Evolutionary conservation across 1,140 invertebrate species (phyloP).

Genomic region (Plectus sambesii): DNA sequence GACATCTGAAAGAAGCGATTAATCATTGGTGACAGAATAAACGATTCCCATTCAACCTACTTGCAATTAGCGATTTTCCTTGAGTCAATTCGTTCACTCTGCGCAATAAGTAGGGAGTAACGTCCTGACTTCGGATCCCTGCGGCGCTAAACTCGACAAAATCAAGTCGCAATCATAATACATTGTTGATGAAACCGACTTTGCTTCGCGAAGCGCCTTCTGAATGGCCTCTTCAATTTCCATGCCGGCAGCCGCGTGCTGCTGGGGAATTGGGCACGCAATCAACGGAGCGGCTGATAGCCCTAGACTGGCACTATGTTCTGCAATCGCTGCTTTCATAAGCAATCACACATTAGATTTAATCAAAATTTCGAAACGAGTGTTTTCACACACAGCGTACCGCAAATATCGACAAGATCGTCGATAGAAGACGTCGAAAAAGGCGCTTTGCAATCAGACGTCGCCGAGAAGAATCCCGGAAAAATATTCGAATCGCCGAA

Average conservation of each 20-base stretch:
- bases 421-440: slow-evolving; percentile 54
- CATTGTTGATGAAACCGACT: slow-evolving; percentile 29
- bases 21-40: not conserved
- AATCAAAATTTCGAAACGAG: slow-evolving; percentile 14
- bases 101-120: slow-evolving; percentile 78
- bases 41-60: slow-evolving; percentile 48
- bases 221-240: slow-evolving; percentile 59
- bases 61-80: slow-evolving; percentile 67
- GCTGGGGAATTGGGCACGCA: slow-evolving; percentile 74
- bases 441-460: slow-evolving; percentile 60
- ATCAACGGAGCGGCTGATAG: slow-evolving; percentile 70
- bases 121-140: slow-evolving; percentile 66
- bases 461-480: slow-evolving; percentile 75
- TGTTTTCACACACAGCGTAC: slow-evolving; percentile 29
- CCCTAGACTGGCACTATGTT: slow-evolving; percentile 52
- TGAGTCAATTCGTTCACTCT: slow-evolving; percentile 63
- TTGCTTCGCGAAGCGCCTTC: slow-evolving; percentile 59
- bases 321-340: slow-evolving; percentile 13
- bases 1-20: not conserved
- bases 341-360: slow-evolving; percentile 8
- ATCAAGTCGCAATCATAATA: slow-evolving; percentile 7
- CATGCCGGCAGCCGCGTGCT: slow-evolving; percentile 52
- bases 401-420: slow-evolving; percentile 63
- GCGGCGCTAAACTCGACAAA: slow-evolving; percentile 44
- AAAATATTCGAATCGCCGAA: slow-evolving; percentile 55